Percentiles rank a stretch among this genome's conserved stretches.
phyloP scores from a whole-genome alignment of 2,113 vertebrate genomes.

The Pygathrix nemaeus region DNA sequence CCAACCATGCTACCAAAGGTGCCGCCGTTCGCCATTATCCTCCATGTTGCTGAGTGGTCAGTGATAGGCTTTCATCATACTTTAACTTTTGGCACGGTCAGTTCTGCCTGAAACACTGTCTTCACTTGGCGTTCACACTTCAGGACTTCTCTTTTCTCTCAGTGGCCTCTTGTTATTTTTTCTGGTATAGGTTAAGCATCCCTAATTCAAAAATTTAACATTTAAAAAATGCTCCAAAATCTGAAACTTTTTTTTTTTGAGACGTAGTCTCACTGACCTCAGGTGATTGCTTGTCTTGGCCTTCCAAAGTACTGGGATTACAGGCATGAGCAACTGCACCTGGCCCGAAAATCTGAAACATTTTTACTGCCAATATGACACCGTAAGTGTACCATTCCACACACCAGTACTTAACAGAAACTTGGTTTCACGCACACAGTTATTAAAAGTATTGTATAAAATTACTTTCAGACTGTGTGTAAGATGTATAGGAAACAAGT shows the following conservation, averaged over 20 bases:
- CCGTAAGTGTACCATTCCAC: background rate
- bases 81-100: background rate
- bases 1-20: background rate
- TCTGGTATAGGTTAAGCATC: background rate
- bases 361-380: background rate
- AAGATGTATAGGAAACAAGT: background rate
- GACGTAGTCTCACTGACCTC: no score
- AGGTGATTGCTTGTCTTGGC: no score
- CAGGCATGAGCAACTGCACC: no score
- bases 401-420: background rate
- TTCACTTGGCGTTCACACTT: background rate
- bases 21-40: background rate
- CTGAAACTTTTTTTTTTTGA: no score
- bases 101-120: background rate
- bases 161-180: background rate
- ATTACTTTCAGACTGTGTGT: background rate
- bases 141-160: background rate
- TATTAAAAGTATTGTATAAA: background rate
- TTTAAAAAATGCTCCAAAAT: background rate
- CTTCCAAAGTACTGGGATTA: no score
- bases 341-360: background rate
- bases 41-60: background rate
- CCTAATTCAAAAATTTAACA: background rate
- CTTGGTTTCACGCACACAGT: background rate
- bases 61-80: background rate